These are phyloP conservation scores for Eospalax fontanierii DNA, from an alignment of 2,797 vertebrate species.

Conservation along the genomic window DNA sequence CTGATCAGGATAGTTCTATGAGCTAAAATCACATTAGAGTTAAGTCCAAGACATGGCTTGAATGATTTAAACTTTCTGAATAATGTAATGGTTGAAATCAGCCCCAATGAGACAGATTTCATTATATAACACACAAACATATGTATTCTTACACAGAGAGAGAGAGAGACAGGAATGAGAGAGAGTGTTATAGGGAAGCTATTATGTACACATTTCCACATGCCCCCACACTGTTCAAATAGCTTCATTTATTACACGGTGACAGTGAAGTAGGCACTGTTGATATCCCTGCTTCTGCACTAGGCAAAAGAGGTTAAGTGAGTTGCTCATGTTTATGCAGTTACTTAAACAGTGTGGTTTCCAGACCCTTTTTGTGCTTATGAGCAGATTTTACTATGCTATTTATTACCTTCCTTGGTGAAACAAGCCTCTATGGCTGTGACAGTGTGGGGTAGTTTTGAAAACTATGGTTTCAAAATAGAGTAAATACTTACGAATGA, in stretches of 20 bases:
- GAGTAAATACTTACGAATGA: not conserved
- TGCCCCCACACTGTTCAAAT: not conserved
- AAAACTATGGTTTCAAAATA: constrained; percentile 12
- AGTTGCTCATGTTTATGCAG: not conserved
- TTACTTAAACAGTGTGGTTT: not conserved
- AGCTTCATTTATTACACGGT: not conserved
- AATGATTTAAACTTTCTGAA: constrained; percentile 27
- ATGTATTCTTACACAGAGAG: no score
- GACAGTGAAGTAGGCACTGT: not conserved
- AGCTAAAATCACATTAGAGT: not conserved
- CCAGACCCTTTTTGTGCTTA: not conserved
- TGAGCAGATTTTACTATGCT: not conserved
- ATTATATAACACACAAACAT: no score
- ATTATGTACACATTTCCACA: not conserved
- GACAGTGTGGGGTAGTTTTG: not conserved
- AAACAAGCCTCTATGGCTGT: not conserved
- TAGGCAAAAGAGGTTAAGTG: not conserved
- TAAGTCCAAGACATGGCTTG: not conserved
- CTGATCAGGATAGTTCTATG: not conserved
- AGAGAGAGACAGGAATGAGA: not conserved
- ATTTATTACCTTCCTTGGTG: constrained; percentile 19
- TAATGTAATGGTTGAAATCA: not conserved
- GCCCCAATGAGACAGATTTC: no score
- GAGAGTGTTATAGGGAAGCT: no score
- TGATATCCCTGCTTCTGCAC: not conserved